Base-by-base conservation (phyloP, 2,797 vertebrate species). In the Gephyroberyx darwinii region DNA sequence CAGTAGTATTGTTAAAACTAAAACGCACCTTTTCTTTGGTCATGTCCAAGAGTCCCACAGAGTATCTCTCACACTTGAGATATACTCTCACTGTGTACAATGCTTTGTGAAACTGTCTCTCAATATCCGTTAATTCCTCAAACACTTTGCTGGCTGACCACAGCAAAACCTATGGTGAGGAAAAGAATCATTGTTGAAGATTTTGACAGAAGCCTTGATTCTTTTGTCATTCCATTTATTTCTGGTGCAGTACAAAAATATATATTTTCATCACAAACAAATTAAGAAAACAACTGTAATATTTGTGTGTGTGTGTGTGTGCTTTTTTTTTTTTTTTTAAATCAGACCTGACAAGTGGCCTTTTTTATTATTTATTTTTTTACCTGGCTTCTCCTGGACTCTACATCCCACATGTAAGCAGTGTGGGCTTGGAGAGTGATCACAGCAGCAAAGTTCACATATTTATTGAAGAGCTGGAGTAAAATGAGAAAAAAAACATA, bases 141-240 rank as follows among this genome's bases (percentile, higher is more conserved):
- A 98, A 98, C 3, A 98, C 95, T 90, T 98, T 98, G 91, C 96
- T 98, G 85, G 96, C 96, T 26, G 95, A 95, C 95, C 95, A 97
- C 80, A 97, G 90, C 78, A 98, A 90, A 87, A 98, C 92, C 97
- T 98, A 8, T 0, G 65, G 69, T 54, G 68, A 65, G 83, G 41
- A 62, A 57, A 74, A 71, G 5, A 45, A 45, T 0, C 2, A 30
- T 1, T 10, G 13, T 17, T 59, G 26, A 20, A 13, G 4, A 51
- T 12, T 33, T 35, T n/a, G 55, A n/a, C 17, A 8, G 26, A 17
- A 14, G 10, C 13, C 10, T 3, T 31, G 4, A 30, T 16, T 7
- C 7, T 37, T 16, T 10, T 52, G 2, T 22, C 1, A 13, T 14
- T 20, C 0, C 8, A 10, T 50, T 58, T 13, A 7, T 62, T 68